A percentile compares a stretch with the other conserved stretches of the same genome.
Conservation (phyloP, 1,140 invertebrate genomes). For the Lepidurus apus region DNA sequence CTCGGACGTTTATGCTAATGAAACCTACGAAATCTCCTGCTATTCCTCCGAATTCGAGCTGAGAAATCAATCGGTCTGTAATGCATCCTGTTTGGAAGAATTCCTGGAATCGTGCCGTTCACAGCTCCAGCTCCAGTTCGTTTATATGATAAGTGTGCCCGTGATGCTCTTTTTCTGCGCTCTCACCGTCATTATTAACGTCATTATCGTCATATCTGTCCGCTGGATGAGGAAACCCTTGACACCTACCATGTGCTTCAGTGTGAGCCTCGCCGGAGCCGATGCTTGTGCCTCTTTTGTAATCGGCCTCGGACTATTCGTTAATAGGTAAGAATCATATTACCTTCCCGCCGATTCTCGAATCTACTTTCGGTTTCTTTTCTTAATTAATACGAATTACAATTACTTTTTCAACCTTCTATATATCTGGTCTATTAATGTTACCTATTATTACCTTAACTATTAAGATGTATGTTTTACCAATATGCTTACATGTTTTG, state of each 20-base stretch:
- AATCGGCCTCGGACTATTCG: slow-evolving; percentile 49
- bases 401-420: no score
- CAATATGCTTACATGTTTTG: no score
- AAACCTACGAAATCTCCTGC: neutral
- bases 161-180: slow-evolving; percentile 49
- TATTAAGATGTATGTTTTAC: no score
- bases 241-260: slow-evolving; percentile 55
- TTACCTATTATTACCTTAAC: no score
- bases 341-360: neutral
- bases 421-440: no score
- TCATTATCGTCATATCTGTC: slow-evolving; percentile 49
- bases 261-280: slow-evolving; percentile 54
- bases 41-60: neutral
- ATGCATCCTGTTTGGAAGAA: neutral
- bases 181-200: slow-evolving; percentile 50
- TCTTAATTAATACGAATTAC: no score
- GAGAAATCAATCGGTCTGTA: neutral
- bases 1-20: neutral
- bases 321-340: slow-evolving; percentile 47
- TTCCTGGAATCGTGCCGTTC: neutral
- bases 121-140: neutral
- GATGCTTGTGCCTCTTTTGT: slow-evolving; percentile 53
- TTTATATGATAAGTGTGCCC: slow-evolving; percentile 42
- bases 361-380: neutral
- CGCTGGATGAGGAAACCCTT: slow-evolving; percentile 52